These are phyloP conservation scores for Apodemia hepburni DNA, from an alignment of 2,888 invertebrate genomes.

Conservation along the genomic window DNA sequence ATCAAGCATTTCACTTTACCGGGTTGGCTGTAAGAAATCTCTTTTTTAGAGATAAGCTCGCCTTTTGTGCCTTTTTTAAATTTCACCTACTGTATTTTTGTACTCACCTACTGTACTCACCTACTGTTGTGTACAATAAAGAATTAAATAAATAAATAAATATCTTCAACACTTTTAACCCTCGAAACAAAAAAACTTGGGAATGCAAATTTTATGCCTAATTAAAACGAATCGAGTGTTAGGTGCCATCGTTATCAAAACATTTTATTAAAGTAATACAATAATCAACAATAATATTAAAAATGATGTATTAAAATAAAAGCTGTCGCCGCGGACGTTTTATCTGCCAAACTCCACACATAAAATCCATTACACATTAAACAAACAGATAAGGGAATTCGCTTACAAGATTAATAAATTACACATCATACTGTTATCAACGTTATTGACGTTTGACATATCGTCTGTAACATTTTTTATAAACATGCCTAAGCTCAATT, in stretches of 20 bases:
- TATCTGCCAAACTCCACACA: constrained; percentile 20
- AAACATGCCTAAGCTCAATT: constrained; percentile 25
- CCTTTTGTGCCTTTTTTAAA: no score
- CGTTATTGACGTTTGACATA: constrained; percentile 55
- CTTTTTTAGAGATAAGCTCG: no score
- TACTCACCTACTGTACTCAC: no score
- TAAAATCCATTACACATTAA: constrained; percentile 21
- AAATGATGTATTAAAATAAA: constrained; percentile 18
- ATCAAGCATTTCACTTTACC: no score
- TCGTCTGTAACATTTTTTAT: constrained; percentile 51
- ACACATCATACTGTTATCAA: constrained; percentile 42
- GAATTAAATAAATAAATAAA: no score
- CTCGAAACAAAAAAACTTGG: neutral
- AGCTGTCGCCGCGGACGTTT: constrained; percentile 20
- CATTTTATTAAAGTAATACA: constrained; percentile 13
- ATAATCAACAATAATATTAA: constrained; percentile 16
- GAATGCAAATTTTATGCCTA: neutral
- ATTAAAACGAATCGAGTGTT: constrained; percentile 8
- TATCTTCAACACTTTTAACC: neutral
- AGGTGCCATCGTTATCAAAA: neutral
- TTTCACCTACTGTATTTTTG: no score
- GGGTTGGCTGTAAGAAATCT: no score
- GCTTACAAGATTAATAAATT: constrained; percentile 26
- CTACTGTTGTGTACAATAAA: no score
- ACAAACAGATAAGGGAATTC: constrained; percentile 21